Base-by-base conservation (phyloP, 2,888 invertebrate species). In the Mycogona germanica region DNA sequence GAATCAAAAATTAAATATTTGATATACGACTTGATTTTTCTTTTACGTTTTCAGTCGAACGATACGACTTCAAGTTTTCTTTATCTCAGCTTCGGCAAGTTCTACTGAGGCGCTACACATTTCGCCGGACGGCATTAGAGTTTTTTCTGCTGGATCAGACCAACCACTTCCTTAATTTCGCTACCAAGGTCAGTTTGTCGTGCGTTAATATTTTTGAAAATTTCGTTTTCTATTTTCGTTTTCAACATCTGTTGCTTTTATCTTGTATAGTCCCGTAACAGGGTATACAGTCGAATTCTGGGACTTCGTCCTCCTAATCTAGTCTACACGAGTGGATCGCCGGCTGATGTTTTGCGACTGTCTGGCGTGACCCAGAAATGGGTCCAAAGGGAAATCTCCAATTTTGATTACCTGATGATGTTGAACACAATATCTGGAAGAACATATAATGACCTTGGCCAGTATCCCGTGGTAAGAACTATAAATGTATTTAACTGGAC, bases 101-200 rank as follows among this genome's bases (percentile, higher is more conserved):
- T n/a, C 78, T 80, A 67, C 69, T 79, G 55, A 66, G 80, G 26
- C 72, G 79, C 55, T 79, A 78, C 67, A 80, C 80, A 66, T 67
- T 80, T 14, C 68, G 79, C 9, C 67, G 79, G 55, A 78, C 77
- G 64, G 80, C 79, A n/a, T 65, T 80, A 55, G 80, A 80, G 65
- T 72, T 80, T 61, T 80, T 80, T 65, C 67, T 80, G 9, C 70
- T 78, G 21, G 78, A 80, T 65, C 78, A 80, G 64, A 78, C 78
- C 0, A 80, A 78, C 61, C 79, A 78, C 62, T 79, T 80, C 65
- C 68, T 80, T 29, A 80, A 80, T 66, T 80, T 80, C 61, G 73
- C 76, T 42, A 75, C 75, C 37, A 78, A 78, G 70, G 77, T 78
- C 55, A 50, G 42, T 37, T 37, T 51, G 7, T 32, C n/a, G 35